Evolutionary conservation across 2,797 vertebrate genomes (phyloP), one percentile per base, ranked within the genome.

Genomic region (Aselliscus stoliczkanus): DNA sequence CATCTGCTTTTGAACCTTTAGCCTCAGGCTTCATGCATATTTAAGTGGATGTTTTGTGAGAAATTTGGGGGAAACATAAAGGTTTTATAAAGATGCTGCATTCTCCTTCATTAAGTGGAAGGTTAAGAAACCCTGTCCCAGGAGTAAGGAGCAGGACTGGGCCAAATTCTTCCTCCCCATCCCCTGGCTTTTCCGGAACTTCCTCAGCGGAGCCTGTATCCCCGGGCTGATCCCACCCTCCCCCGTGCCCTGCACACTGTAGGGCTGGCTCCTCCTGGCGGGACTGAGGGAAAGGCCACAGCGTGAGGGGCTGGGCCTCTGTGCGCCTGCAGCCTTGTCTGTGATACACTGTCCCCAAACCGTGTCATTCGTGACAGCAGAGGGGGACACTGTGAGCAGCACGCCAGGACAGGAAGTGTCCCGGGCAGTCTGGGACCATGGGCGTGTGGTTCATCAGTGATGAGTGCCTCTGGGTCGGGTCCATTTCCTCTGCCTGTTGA

Each of bases 221-320:
- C 6, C n/a, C 27, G 70, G 42, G 29, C 27, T 1, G 6, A 58
- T 39, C 31, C 77, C 21, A 15, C 21, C 27, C 34, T 12, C 42
- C n/a, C 65, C 42, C 4, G 14, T 4, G 18, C 31, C 31, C 1
- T 0, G 14, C 54, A 39, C 25, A 39, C 6, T 0, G 2, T 3
- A 37, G 2, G 9, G 44, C 5, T 7, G 75, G 21, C 14, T 6
- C 15, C 56, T 76, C 23, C 44, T 50, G 4, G 13, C 14, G 7
- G 54, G 58, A 37, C 29, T 12, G 13, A 75, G 67, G 54, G 44
- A 3, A 42, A 20, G 37, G 44, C 56, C 7, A 13, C 8, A 52
- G 87, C 21, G 31, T 31, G 34, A 25, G 34, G 14, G 44, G 56
- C 77, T 20, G 0, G 5, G 50, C 17, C 37, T 75, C 25, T 1